phyloP scores from a whole-genome alignment of 2,797 vertebrate genomes.

The Chromobotia macracanthus region DNA sequence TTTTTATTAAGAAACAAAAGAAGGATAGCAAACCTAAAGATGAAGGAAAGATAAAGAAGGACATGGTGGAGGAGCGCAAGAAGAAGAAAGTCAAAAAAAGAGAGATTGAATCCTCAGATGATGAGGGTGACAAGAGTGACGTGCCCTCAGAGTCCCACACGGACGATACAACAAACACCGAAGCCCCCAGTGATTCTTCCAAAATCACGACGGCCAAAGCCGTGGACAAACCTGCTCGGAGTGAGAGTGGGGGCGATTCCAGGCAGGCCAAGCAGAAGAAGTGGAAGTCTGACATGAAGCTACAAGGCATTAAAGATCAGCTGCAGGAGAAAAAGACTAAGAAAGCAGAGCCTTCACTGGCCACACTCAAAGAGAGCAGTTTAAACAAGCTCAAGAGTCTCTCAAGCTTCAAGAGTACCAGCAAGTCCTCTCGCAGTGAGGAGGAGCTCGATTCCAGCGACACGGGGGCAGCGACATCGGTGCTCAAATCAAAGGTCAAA shows the following conservation, averaged over 20 bases:
- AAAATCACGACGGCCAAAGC: conserved; percentile 54
- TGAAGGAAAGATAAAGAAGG: conserved; percentile 73
- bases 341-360: conserved; percentile 58
- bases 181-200: conserved; percentile 30
- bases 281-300: conserved; percentile 73
- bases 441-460: conserved; percentile 78
- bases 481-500: conserved; percentile 63
- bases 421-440: conserved; percentile 73
- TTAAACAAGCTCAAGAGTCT: conserved; percentile 78
- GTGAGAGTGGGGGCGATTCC: conserved; percentile 34
- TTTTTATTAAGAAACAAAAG: conserved; percentile 84
- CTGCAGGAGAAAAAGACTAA: conserved; percentile 73
- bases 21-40: conserved; percentile 82
- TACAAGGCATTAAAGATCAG: conserved; percentile 75
- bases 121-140: conserved; percentile 71
- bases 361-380: conserved; percentile 65
- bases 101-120: conserved; percentile 69
- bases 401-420: conserved; percentile 64
- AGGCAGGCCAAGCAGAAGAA: conserved; percentile 82
- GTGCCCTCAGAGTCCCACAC: conserved; percentile 61
- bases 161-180: conserved; percentile 59
- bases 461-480: conserved; percentile 78
- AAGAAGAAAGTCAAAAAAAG: conserved; percentile 80
- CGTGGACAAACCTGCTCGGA: conserved; percentile 59
- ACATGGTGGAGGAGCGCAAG: conserved; percentile 77